Evolutionary conservation across 2,113 vertebrate genomes (phyloP), one percentile per base, ranked within the genome.

Genomic region (Callionymus lyra): DNA sequence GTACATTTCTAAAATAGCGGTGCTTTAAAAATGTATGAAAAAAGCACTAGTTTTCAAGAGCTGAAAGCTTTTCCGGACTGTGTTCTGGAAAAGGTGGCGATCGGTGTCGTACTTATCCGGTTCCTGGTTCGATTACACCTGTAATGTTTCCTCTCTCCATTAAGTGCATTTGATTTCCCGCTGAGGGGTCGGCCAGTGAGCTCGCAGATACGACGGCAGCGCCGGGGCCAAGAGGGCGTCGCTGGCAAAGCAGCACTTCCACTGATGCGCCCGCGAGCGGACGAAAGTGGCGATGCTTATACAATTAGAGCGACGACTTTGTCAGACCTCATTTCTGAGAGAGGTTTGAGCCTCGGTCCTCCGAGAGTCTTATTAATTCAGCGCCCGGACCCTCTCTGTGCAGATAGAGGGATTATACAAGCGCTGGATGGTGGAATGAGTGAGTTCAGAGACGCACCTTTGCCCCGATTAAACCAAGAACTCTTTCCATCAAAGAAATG

Each of bases 121-220:
- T 74, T 60, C 49, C 49, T 72, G 74, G 46, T 77, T 80, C 55
- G 50, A 80, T 82, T 79, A 75, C 72, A 73, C 49, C 47, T 36
- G 16, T 74, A 74, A 72, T 68, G 68, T 61, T 74, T 74, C 65
- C 72, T 71, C 64, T 75, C 51, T 77, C 81, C 79, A 84, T 83
- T 84, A 83, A 83, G 72, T 71, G 63, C 73, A 82, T 83, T 83
- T 83, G 77, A 84, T 85, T 84, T 78, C 77, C 74, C 34, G 44
- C 62, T 46, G 67, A 47, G 59, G 70, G 59, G 59, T 17, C 32
- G 31, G 71, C 45, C 56, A 53, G 48, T 46, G 50, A 60, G 51
- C 2, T 47, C 34, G 33, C 41, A 58, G 68, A 74, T 74, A 63
- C 38, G 63, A 65, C 61, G 50, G 69, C 46, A 55, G 48, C 11